phyloP scores from a whole-genome alignment of 2,797 vertebrate genomes.

The Enteromius anoplus region DNA sequence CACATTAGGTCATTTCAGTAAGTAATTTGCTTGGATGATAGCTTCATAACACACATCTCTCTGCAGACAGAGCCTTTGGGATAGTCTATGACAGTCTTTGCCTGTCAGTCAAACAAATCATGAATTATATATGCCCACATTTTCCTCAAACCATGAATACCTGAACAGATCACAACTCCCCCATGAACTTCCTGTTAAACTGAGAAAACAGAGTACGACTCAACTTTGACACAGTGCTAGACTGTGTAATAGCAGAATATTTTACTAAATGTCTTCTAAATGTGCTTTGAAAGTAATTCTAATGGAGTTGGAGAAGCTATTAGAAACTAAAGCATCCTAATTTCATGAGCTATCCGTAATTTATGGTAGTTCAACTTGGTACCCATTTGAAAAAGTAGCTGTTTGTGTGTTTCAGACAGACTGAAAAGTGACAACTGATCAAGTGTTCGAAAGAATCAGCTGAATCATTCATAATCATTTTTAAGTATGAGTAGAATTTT shows the following conservation, averaged over 20 bases:
- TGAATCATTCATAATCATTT: not conserved
- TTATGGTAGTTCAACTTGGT: not conserved
- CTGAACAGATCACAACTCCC: constrained; percentile 42
- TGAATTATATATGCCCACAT: constrained; percentile 49
- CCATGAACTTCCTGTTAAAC: constrained; percentile 38
- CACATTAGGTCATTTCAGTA: constrained; percentile 34
- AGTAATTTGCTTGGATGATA: constrained; percentile 41
- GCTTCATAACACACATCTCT: constrained; percentile 44
- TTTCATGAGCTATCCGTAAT: not conserved
- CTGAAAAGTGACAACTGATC: not conserved
- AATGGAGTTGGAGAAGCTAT: not conserved
- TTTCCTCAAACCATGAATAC: constrained; percentile 45
- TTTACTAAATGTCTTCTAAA: constrained; percentile 17
- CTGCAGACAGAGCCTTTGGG: constrained; percentile 28
- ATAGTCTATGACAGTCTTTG: constrained; percentile 24
- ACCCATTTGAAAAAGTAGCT: not conserved
- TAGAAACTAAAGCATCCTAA: not conserved
- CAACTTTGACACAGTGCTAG: constrained; percentile 30
- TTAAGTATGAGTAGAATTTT: not conserved
- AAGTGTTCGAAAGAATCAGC: not conserved
- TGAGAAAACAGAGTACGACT: constrained; percentile 10
- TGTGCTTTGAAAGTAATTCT: not conserved
- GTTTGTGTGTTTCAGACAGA: not conserved
- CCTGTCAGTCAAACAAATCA: constrained; percentile 48
- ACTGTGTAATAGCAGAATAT: constrained; percentile 9